These are phyloP conservation scores for Myathropa florea DNA, from an alignment of 2,888 invertebrate species.

Conservation along the genomic window DNA sequence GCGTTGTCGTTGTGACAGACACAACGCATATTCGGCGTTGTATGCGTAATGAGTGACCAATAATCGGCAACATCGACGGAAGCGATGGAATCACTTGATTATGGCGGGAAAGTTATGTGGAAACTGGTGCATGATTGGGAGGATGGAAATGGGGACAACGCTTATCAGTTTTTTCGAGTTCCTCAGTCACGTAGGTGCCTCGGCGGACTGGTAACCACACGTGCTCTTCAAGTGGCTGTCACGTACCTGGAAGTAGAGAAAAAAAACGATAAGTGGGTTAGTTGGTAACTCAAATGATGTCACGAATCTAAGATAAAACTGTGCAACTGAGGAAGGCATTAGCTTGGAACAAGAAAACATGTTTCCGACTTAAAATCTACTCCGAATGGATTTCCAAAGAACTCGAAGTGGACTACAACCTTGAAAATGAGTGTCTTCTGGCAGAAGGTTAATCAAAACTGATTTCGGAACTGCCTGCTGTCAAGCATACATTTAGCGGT, in stretches of 20 bases:
- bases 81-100: constrained; percentile 3
- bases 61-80: constrained; percentile 6
- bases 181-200: background rate
- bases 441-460: background rate
- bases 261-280: constrained; percentile 1
- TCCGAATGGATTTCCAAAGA: background rate
- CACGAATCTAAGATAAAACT: background rate
- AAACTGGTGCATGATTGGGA: constrained; percentile 16
- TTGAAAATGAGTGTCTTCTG: too few relatives aligned
- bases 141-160: constrained; percentile 11
- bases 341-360: background rate
- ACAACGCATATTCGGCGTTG: constrained; percentile 10
- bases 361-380: background rate
- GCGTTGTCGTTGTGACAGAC: constrained; percentile 45
- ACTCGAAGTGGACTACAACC: too few relatives aligned
- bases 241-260: constrained; percentile 32
- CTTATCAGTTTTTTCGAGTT: background rate
- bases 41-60: background rate
- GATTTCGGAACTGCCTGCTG: background rate
- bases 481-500: background rate
- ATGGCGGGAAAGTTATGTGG: constrained; percentile 38
- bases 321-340: background rate
- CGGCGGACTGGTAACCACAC: background rate
- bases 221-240: background rate
- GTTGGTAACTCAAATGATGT: background rate